These are phyloP conservation scores for Neoaliturus tenellus DNA, from an alignment of 2,888 invertebrate species.

Conservation along the genomic window DNA sequence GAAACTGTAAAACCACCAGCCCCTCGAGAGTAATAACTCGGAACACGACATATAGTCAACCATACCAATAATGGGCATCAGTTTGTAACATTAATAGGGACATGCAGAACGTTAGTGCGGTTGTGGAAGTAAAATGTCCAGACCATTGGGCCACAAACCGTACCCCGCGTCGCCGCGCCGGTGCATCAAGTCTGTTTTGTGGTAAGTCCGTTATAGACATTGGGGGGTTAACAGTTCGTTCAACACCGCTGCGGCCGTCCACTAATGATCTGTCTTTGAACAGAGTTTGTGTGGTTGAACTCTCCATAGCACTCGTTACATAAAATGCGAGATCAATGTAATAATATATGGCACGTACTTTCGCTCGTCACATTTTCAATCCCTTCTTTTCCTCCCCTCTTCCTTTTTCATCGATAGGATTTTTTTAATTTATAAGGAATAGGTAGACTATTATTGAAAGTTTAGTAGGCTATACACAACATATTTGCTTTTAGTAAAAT, in stretches of 20 bases:
- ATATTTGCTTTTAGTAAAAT: too few relatives aligned
- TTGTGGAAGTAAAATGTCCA: conserved; percentile 40
- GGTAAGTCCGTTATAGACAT: not conserved
- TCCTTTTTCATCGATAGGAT: too few relatives aligned
- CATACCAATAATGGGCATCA: not conserved
- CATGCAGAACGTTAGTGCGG: too few relatives aligned
- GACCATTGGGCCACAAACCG: conserved; percentile 34
- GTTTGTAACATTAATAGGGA: not conserved
- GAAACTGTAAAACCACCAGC: not conserved
- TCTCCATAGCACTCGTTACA: not conserved
- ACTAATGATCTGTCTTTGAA: not conserved
- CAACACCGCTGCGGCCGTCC: not conserved
- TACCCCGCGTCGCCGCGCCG: not conserved
- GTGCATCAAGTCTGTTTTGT: conserved; percentile 36
- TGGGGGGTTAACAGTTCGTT: conserved; percentile 8
- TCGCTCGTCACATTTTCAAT: too few relatives aligned
- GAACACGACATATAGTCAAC: not conserved
- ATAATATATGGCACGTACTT: too few relatives aligned
- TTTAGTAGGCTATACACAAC: too few relatives aligned
- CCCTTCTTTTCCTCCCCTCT: too few relatives aligned
- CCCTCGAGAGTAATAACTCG: not conserved
- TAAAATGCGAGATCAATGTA: too few relatives aligned
- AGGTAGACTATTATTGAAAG: too few relatives aligned
- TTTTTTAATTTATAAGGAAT: too few relatives aligned
- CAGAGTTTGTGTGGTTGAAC: not conserved